phyloP scores from a whole-genome alignment of 2,113 vertebrate genomes.

The Platichthys stellatus region DNA sequence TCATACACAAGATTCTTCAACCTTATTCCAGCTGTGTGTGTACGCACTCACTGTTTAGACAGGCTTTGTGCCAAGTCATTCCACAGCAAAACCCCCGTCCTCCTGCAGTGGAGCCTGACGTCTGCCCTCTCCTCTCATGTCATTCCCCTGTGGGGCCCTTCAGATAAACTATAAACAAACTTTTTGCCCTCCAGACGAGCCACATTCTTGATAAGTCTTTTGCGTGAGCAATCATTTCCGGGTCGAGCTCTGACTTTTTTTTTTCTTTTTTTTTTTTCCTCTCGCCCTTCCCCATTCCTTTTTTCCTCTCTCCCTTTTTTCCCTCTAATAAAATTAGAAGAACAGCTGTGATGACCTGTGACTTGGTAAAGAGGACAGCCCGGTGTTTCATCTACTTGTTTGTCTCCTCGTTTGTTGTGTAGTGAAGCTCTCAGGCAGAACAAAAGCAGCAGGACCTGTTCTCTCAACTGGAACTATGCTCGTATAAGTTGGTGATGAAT shows the following conservation, averaged over 20 bases:
- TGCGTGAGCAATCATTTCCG: slow-evolving; percentile 81
- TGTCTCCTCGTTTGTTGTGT: slow-evolving; percentile 36
- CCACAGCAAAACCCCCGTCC: slow-evolving; percentile 49
- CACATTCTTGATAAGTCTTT: slow-evolving; percentile 76
- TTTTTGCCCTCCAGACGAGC: slow-evolving; percentile 63
- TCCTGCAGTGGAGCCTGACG: not conserved
- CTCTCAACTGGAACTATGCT: slow-evolving; percentile 20
- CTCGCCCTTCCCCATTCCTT: slow-evolving; percentile 13
- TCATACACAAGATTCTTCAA: slow-evolving; percentile 60
- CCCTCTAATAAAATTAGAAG: slow-evolving; percentile 52
- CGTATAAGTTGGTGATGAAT: slow-evolving; percentile 33
- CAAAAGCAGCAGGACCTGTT: slow-evolving; percentile 43
- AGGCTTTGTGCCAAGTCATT: slow-evolving; percentile 70
- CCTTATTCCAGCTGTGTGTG: slow-evolving; percentile 56
- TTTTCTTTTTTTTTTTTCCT: slow-evolving; percentile 21
- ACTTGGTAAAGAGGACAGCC: slow-evolving; percentile 24
- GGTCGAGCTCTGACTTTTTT: slow-evolving; percentile 67
- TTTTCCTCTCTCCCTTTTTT: not conserved
- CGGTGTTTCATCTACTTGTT: slow-evolving; percentile 22
- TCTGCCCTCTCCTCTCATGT: slow-evolving; percentile 27
- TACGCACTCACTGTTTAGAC: slow-evolving; percentile 43
- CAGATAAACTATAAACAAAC: slow-evolving; percentile 78
- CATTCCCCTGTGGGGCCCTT: slow-evolving; percentile 50
- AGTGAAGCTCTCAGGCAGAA: slow-evolving; percentile 3
- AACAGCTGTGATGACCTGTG: slow-evolving; percentile 71